phyloP scores from a whole-genome alignment of 2,888 invertebrate genomes.

The Operophtera brumata region DNA sequence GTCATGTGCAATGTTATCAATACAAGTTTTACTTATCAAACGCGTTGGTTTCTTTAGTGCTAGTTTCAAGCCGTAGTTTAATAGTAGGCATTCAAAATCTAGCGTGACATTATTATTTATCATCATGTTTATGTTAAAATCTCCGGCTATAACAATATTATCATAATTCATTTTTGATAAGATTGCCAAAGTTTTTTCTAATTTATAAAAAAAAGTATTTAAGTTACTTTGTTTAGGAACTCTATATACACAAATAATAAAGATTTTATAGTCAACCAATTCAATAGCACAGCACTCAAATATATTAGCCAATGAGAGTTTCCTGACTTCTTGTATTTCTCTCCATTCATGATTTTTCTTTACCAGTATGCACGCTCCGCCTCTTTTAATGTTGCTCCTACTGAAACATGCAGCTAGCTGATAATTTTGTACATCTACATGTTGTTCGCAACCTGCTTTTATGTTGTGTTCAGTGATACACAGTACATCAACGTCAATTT shows the following conservation, averaged over 20 bases:
- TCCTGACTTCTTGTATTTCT: slow-evolving; percentile 2
- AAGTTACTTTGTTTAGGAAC: slow-evolving; percentile 4
- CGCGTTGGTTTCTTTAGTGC: too few species aligned
- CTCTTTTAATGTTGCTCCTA: slow-evolving; percentile 2
- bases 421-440: too few species aligned
- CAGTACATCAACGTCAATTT: not conserved
- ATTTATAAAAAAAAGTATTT: too few species aligned
- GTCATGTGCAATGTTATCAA: too few species aligned
- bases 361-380: slow-evolving; percentile 14
- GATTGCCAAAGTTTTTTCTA: too few species aligned
- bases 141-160: too few species aligned
- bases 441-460: not conserved
- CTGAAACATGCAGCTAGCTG: slow-evolving; percentile 3
- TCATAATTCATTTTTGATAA: too few species aligned
- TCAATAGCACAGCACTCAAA: slow-evolving; percentile 18
- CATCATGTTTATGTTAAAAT: too few species aligned
- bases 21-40: too few species aligned
- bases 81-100: too few species aligned
- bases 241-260: slow-evolving; percentile 11
- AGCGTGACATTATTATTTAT: too few species aligned
- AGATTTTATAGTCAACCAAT: slow-evolving; percentile 8
- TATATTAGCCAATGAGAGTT: not conserved
- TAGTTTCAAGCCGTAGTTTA: too few species aligned
- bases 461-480: slow-evolving; percentile 3
- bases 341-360: not conserved